A percentile compares a stretch with the other conserved stretches of the same genome.
Evolutionary conservation across 2,888 invertebrate genomes (phyloP).

Genomic region (Caenorhabditis sulstoni): DNA sequence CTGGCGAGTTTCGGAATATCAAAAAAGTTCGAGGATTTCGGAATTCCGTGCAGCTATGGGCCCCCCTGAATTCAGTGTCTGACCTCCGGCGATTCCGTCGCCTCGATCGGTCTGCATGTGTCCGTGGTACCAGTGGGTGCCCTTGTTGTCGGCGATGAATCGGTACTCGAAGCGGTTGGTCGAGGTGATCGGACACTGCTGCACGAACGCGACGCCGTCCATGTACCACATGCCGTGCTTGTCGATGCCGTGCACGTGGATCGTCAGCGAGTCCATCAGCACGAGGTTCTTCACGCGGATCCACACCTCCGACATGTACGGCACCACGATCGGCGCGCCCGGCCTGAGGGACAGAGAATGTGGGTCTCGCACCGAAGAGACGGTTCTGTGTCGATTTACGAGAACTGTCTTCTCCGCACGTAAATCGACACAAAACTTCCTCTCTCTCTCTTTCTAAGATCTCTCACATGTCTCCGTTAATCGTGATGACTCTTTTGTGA

Average conservation of each 20-base stretch:
- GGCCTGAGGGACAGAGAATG: slow-evolving; percentile 67
- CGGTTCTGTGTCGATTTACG: neutral
- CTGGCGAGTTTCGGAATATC: too few relatives aligned
- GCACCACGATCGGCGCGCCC: slow-evolving; percentile 75
- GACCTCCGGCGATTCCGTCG: slow-evolving; percentile 76
- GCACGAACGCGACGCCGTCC: slow-evolving; percentile 76
- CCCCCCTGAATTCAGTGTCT: too few relatives aligned
- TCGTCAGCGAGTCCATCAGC: slow-evolving; percentile 71
- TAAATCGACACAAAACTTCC: too few relatives aligned
- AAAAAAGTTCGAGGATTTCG: too few relatives aligned
- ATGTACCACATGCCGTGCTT: slow-evolving; percentile 76
- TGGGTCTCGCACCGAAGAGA: neutral
- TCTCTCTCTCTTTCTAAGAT: too few relatives aligned
- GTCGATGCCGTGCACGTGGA: slow-evolving; percentile 78
- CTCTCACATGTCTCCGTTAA: slow-evolving; percentile 72
- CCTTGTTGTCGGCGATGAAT: slow-evolving; percentile 77
- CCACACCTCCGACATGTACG: slow-evolving; percentile 72
- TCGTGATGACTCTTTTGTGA: slow-evolving; percentile 69
- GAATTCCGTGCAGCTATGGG: too few relatives aligned
- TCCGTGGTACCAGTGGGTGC: slow-evolving; percentile 77
- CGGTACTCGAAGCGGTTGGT: slow-evolving; percentile 74
- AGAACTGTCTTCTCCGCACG: neutral
- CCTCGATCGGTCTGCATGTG: slow-evolving; percentile 77
- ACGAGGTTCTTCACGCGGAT: slow-evolving; percentile 74
- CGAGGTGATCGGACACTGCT: slow-evolving; percentile 76